Percentiles rank a stretch among this genome's conserved stretches.
phyloP scores from a whole-genome alignment of 92 coral and sea anemone genomes.

The Heteractis magnifica region DNA sequence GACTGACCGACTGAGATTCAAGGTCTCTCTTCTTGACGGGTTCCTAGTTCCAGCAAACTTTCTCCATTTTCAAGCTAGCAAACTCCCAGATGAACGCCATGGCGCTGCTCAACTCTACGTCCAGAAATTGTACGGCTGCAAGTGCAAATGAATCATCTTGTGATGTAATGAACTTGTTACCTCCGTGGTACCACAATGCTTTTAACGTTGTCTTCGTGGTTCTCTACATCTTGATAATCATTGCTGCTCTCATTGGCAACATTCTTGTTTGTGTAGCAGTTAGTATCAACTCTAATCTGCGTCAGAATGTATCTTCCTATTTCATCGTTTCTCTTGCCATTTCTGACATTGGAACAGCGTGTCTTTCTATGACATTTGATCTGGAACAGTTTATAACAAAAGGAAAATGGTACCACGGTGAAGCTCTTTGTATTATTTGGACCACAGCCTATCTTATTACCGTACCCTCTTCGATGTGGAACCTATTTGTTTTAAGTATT shows the following conservation, averaged over 20 bases:
- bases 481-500: slow-evolving; percentile 53
- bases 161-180: not conserved
- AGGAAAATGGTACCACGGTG: slow-evolving; percentile 60
- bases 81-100: not conserved
- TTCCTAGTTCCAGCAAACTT: not conserved
- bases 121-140: not conserved
- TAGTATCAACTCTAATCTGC: slow-evolving; percentile 48
- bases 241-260: slow-evolving; percentile 75
- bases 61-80: not conserved
- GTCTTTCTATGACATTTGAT: slow-evolving; percentile 68
- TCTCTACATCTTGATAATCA: slow-evolving; percentile 39
- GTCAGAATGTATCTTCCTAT: slow-evolving; percentile 58
- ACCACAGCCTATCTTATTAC: slow-evolving; percentile 69
- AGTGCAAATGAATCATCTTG: not conserved
- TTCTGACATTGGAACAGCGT: slow-evolving; percentile 76
- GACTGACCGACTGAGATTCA: not conserved
- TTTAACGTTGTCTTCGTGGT: slow-evolving; percentile 14
- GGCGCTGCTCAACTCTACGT: not conserved
- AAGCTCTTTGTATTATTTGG: slow-evolving; percentile 59
- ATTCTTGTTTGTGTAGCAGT: slow-evolving; percentile 61
- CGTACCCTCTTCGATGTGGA: slow-evolving; percentile 76
- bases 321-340: slow-evolving; percentile 75
- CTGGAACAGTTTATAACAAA: slow-evolving; percentile 42
- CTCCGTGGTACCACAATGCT: slow-evolving; percentile 25
- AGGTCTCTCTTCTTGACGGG: not conserved